phyloP scores from a whole-genome alignment of 2,888 invertebrate species.

The Luperina testacea region DNA sequence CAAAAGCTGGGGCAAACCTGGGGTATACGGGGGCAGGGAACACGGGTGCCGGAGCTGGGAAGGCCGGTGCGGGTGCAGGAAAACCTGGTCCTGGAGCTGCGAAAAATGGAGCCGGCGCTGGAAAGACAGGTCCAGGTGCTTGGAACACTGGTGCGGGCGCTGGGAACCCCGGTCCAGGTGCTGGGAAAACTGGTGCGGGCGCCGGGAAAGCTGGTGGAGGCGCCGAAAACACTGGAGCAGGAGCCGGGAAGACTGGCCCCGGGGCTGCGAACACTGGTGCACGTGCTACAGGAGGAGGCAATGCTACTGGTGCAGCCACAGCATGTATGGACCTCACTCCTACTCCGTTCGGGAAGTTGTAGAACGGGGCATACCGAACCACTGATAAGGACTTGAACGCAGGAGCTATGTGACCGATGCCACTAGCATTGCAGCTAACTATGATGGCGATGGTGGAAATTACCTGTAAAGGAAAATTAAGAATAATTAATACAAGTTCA shows the following conservation, averaged over 20 bases:
- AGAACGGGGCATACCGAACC: conserved; percentile 87
- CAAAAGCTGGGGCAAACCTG: conserved; percentile 59
- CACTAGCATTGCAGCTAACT: conserved; percentile 86
- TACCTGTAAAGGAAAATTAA: conserved; percentile 75
- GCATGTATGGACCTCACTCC: conserved; percentile 84
- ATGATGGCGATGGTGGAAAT: conserved; percentile 78
- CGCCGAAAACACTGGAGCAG: conserved; percentile 48
- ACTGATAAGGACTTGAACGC: conserved; percentile 81
- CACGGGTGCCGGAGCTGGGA: conserved; percentile 61
- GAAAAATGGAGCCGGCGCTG: conserved; percentile 63
- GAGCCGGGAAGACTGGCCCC: conserved; percentile 53
- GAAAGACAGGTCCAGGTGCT: conserved; percentile 64
- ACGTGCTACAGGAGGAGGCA: conserved; percentile 50
- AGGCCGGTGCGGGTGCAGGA: conserved; percentile 61
- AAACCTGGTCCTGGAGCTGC: conserved; percentile 63
- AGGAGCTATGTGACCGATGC: conserved; percentile 81
- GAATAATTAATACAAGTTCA: conserved; percentile 1
- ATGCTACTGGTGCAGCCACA: conserved; percentile 73
- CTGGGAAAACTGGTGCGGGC: conserved; percentile 68
- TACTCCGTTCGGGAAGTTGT: conserved; percentile 84
- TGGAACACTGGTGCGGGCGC: conserved; percentile 64
- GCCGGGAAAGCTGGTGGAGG: conserved; percentile 65
- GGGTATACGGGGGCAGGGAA: conserved; percentile 61
- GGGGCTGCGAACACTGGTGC: conserved; percentile 66
- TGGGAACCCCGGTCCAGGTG: conserved; percentile 60